Conservation (phyloP, 2,113 vertebrate genomes). For the Himantopus leucocephalus region DNA sequence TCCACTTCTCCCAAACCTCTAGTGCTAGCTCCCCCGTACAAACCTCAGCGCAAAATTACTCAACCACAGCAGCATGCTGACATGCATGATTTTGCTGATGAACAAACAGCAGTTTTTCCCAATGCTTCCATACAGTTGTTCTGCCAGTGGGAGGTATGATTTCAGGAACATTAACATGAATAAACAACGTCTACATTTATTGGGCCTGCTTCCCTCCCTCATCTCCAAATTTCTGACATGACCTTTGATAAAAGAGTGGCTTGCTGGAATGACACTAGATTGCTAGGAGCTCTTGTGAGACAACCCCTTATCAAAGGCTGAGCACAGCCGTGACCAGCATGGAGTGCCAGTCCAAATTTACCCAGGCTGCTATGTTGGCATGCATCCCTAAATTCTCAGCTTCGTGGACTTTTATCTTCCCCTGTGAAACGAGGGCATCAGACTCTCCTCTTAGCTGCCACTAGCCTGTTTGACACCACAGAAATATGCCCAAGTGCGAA, state of each 20-base stretch:
- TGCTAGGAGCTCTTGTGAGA: slow-evolving; percentile 51
- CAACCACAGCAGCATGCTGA: not conserved
- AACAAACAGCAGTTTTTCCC: not conserved
- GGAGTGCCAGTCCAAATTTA: slow-evolving; percentile 64
- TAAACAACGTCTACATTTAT: slow-evolving; percentile 1
- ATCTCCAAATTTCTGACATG: slow-evolving; percentile 44
- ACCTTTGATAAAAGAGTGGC: slow-evolving; percentile 60
- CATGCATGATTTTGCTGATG: not conserved
- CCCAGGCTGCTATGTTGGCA: slow-evolving; percentile 67
- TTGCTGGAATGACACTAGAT: slow-evolving; percentile 49
- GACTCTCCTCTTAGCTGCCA: slow-evolving; percentile 15
- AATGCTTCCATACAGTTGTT: not conserved
- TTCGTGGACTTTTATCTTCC: slow-evolving; percentile 50
- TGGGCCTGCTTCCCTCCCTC: not conserved
- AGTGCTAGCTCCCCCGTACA: not conserved
- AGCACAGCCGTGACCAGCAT: not conserved
- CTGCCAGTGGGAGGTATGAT: not conserved
- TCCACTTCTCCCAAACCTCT: not conserved
- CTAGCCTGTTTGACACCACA: slow-evolving; percentile 14
- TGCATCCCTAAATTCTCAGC: slow-evolving; percentile 16
- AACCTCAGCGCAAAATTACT: not conserved
- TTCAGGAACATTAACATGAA: slow-evolving; percentile 21
- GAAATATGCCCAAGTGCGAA: slow-evolving; percentile 44
- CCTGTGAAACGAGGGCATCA: not conserved
- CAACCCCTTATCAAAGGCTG: slow-evolving; percentile 51